Base-by-base conservation (phyloP, 2,113 vertebrate genomes). In the Catharus fuscescens region DNA sequence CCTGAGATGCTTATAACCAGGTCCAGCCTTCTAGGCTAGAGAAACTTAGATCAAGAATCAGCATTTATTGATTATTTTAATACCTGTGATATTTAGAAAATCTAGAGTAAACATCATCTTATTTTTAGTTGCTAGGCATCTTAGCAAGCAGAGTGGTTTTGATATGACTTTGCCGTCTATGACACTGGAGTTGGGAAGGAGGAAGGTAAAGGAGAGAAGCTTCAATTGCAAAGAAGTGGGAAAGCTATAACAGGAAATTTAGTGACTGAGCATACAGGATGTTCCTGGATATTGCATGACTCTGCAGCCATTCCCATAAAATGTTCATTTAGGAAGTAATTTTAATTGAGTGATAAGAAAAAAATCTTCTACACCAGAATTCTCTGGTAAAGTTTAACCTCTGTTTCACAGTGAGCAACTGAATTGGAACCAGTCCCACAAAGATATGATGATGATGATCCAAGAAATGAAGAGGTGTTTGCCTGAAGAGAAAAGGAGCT, bases 391-490 rank as follows among this genome's bases (percentile, higher is more conserved):
- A 42, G 40, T 60, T 83, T 67, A 66, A 53, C 9, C 3, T 87
- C 4, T 50, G 1, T 76, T 53, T 80, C 65, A 36, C 56, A 98
- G 98, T 10, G 91, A 95, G 34, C 95, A 80, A 31, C 79, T 92
- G 44, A 97, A 97, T 36, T 95, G 91, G 76, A 97, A 95, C 5
- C 98, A 98, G 62, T 84, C 96, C 40, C 98, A 98, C 82, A 97
- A 95, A 94, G 98, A 99, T 50, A 54, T 99, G 92, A 97, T 96
- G 94, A 94, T 84, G 80, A 98, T 98, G 66, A 98, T 99, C 86
- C 98, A 98, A 80, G 99, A 99, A 97, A 99, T 99, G 98, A 99
- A 99, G 92, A 99, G 97, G 91, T 98, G 97, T 76, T 96, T 99
- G 18, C 98, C 98, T 5, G 97, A 97, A 1, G 98, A 98, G 84